Conservation (phyloP, 2,888 invertebrate genomes). For the Torymus tubicola region DNA sequence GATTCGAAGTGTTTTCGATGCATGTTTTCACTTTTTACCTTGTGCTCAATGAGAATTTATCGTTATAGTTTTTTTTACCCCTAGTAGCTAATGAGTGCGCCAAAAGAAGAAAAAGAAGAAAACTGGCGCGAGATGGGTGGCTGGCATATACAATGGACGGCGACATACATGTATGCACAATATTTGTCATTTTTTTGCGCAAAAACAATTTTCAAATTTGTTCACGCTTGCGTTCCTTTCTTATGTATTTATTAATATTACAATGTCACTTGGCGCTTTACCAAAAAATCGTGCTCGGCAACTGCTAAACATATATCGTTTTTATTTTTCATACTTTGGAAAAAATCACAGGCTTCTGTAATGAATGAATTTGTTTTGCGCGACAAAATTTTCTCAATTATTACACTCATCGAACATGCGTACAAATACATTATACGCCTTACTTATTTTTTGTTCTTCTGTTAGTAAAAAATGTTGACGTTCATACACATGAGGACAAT, state of each 20-base stretch:
- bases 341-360: constrained; percentile 57
- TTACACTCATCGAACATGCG: constrained; percentile 17
- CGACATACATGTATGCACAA: constrained; percentile 48
- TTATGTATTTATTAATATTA: not conserved
- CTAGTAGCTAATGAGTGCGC: constrained; percentile 26
- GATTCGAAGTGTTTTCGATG: constrained; percentile 40
- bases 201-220: constrained; percentile 30
- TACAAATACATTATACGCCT: constrained; percentile 17
- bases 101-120: constrained; percentile 53
- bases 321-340: constrained; percentile 48
- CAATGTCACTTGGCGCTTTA: constrained; percentile 13
- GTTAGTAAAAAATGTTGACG: constrained; percentile 51
- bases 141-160: constrained; percentile 56
- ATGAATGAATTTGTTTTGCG: constrained; percentile 50
- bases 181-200: constrained; percentile 24
- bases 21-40: constrained; percentile 23
- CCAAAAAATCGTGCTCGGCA: constrained; percentile 38
- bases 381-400: constrained; percentile 22
- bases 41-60: constrained; percentile 30
- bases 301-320: constrained; percentile 32
- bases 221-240: constrained; percentile 2
- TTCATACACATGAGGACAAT: constrained; percentile 27
- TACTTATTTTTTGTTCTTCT: constrained; percentile 21
- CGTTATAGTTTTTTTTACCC: not conserved
- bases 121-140: constrained; percentile 33